These are phyloP conservation scores for Psix sp. DNA, from an alignment of 1,140 invertebrate genomes.

Conservation along the genomic window DNA sequence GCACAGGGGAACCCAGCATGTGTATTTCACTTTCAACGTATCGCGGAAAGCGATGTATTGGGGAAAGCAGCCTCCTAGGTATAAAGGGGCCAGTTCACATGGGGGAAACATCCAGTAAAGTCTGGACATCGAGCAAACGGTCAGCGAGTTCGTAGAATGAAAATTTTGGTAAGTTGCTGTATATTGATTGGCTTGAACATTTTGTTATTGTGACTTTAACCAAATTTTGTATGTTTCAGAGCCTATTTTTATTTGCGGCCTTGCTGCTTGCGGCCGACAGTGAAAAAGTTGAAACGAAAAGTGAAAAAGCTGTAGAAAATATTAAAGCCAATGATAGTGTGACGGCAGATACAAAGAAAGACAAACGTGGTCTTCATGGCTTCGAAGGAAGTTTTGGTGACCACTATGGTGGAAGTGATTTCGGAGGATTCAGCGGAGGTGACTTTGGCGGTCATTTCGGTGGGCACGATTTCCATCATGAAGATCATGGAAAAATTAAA, in stretches of 20 bases:
- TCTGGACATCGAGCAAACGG: slow-evolving; percentile 68
- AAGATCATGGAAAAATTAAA: slow-evolving; percentile 78
- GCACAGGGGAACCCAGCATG: slow-evolving; percentile 42
- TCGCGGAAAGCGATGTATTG: slow-evolving; percentile 65
- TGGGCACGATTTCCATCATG: slow-evolving; percentile 37
- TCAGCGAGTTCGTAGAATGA: slow-evolving; percentile 64
- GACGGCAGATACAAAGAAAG: slow-evolving; percentile 79
- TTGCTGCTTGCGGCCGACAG: slow-evolving; percentile 75
- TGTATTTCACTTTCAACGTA: slow-evolving; percentile 67
- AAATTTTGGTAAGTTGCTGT: slow-evolving; percentile 71
- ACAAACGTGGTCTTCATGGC: slow-evolving; percentile 81
- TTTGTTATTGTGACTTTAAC: no score
- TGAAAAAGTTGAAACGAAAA: slow-evolving; percentile 70
- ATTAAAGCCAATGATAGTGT: slow-evolving; percentile 61
- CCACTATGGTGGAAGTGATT: slow-evolving; percentile 53
- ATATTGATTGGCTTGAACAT: no score
- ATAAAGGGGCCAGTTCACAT: slow-evolving; percentile 67
- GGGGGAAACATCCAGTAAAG: slow-evolving; percentile 73
- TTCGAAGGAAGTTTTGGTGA: slow-evolving; percentile 75
- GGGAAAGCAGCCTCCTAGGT: slow-evolving; percentile 65
- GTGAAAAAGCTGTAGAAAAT: slow-evolving; percentile 67
- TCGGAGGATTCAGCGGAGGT: slow-evolving; percentile 29
- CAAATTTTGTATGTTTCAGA: slow-evolving; percentile 55
- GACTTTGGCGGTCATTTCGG: slow-evolving; percentile 26
- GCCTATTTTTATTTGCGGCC: slow-evolving; percentile 71